phyloP scores from a whole-genome alignment of 1,140 invertebrate species.

The Meloidogyne exigua region DNA sequence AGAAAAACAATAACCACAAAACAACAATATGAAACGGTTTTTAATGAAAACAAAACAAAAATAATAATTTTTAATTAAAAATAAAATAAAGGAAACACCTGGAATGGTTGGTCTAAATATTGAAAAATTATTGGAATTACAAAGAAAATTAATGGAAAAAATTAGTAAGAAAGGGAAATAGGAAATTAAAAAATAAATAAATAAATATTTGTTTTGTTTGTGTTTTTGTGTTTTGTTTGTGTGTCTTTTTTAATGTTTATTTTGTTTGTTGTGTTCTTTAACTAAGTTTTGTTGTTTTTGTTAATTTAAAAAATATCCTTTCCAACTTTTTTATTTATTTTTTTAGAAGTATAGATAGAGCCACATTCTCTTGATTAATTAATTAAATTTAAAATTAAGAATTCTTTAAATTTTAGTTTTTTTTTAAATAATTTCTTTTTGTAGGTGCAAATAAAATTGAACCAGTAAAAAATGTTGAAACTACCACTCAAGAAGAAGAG shows the following conservation, averaged over 20 bases:
- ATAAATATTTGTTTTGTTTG: neutral
- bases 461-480: slow-evolving; percentile 11
- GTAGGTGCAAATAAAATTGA: slow-evolving; percentile 25
- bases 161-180: slow-evolving; percentile 50
- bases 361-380: slow-evolving; percentile 4
- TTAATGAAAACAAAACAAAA: neutral
- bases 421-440: slow-evolving; percentile 4
- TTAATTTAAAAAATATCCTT: neutral
- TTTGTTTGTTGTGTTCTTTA: neutral
- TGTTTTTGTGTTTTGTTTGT: neutral
- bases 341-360: too few relatives aligned
- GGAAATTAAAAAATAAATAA: neutral
- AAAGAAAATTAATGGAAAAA: slow-evolving; percentile 55
- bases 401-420: too few relatives aligned
- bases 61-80: neutral
- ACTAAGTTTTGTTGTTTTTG: neutral
- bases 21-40: slow-evolving; percentile 57
- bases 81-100: slow-evolving; percentile 53
- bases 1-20: slow-evolving; percentile 61
- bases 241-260: neutral
- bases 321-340: too few relatives aligned
- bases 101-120: slow-evolving; percentile 57
- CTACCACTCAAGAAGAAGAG: neutral
- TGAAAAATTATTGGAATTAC: slow-evolving; percentile 53
- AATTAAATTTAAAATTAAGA: neutral